A percentile compares a stretch with the other conserved stretches of the same genome.
Conservation (phyloP, 2,888 invertebrate genomes). For the Andricus quercusramuli region DNA sequence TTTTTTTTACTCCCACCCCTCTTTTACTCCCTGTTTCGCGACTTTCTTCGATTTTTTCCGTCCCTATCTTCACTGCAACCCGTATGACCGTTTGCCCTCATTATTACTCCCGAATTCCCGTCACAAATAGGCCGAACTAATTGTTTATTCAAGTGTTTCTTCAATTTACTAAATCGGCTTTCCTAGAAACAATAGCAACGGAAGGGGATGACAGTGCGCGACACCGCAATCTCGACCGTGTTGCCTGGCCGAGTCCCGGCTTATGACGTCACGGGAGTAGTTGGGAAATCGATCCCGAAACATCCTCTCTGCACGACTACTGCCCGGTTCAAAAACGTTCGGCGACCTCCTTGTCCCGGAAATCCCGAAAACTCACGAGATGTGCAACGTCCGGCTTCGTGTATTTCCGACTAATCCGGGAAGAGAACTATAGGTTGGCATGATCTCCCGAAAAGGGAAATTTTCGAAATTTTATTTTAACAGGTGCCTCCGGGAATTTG, state of each 20-base stretch:
- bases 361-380: slow-evolving; percentile 47
- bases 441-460: background rate
- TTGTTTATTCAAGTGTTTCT: background rate
- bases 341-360: slow-evolving; percentile 58
- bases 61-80: slow-evolving; percentile 1
- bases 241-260: slow-evolving; percentile 68
- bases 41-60: slow-evolving; percentile 33
- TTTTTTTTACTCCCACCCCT: slow-evolving; percentile 15
- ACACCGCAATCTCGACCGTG: slow-evolving; percentile 53
- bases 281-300: slow-evolving; percentile 76
- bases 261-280: slow-evolving; percentile 76
- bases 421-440: slow-evolving; percentile 23
- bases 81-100: slow-evolving; percentile 10
- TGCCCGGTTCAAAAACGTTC: slow-evolving; percentile 72
- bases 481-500: no score
- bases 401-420: slow-evolving; percentile 30
- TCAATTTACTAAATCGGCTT: background rate
- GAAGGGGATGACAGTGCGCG: slow-evolving; percentile 49
- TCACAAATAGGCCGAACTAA: background rate
- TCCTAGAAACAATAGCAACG: slow-evolving; percentile 40
- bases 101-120: slow-evolving; percentile 26
- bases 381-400: slow-evolving; percentile 36
- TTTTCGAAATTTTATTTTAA: no score
- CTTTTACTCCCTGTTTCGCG: slow-evolving; percentile 19
- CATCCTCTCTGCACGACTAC: slow-evolving; percentile 63